Conservation (phyloP, 2,797 vertebrate genomes). For the Arremon brunneinucha region DNA sequence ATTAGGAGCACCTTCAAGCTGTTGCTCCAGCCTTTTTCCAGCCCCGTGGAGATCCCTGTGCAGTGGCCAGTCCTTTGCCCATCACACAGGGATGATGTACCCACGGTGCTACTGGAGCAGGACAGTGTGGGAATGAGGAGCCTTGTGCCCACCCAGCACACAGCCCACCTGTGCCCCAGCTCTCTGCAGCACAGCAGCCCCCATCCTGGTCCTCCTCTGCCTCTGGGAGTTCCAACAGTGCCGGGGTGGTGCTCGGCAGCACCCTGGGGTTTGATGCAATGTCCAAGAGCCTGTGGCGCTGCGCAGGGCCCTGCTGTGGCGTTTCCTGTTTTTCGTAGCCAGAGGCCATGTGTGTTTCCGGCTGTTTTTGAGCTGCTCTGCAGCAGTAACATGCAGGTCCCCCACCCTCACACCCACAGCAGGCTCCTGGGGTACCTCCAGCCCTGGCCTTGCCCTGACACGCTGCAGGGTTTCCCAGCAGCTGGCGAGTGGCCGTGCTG, state of each 20-base stretch:
- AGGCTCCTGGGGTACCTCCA: neutral
- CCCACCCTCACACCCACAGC: neutral
- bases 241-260: rapidly evolving
- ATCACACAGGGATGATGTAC: neutral
- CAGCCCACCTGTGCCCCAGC: neutral
- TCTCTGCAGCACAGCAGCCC: neutral
- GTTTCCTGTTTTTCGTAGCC: constrained; percentile 56
- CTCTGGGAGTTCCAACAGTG: neutral
- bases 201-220: neutral
- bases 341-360: constrained; percentile 13
- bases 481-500: rapidly evolving
- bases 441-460: neutral
- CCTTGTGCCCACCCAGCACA: rapidly evolving
- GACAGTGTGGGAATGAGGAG: neutral
- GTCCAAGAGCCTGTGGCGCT: neutral
- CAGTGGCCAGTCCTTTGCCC: rapidly evolving
- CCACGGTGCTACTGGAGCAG: rapidly evolving
- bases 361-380: constrained; percentile 10
- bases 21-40: neutral
- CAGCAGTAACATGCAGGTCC: rapidly evolving
- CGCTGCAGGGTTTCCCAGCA: neutral
- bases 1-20: neutral
- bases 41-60: rapidly evolving
- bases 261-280: neutral
- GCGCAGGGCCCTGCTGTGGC: neutral